These are phyloP conservation scores for Motacilla tschutschensis DNA, from an alignment of 2,113 vertebrate species.

Conservation along the genomic window DNA sequence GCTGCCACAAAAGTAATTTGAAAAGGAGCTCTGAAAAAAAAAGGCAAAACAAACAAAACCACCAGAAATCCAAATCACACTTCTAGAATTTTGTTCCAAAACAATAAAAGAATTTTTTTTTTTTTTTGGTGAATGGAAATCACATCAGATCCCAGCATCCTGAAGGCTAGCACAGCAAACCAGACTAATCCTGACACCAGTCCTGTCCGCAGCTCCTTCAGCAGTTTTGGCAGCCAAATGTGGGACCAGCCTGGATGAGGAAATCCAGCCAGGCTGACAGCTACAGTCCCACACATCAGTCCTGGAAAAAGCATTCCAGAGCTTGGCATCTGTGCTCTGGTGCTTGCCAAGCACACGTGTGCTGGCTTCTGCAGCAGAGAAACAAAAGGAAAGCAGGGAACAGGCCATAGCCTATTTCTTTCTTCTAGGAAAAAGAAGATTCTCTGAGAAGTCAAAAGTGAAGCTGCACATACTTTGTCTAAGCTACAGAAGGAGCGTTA, in stretches of 20 bases:
- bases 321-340: not conserved
- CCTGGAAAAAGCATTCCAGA: slow-evolving; percentile 16
- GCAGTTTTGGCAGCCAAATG: not conserved
- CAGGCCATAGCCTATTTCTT: not conserved
- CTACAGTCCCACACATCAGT: not conserved
- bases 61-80: not conserved
- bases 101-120: not conserved
- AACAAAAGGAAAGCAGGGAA: not conserved
- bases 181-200: slow-evolving; percentile 22
- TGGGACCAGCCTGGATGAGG: not conserved
- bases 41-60: not conserved
- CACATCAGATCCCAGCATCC: not conserved
- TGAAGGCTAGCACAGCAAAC: slow-evolving; percentile 12
- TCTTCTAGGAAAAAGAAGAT: not conserved
- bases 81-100: not conserved
- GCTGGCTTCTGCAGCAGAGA: not conserved
- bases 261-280: slow-evolving; percentile 33
- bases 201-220: not conserved
- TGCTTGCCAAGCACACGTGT: slow-evolving; percentile 27
- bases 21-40: not conserved
- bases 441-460: not conserved
- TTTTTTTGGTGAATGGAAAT: not conserved
- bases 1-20: not conserved
- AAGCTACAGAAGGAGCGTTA: not conserved
- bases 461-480: not conserved